phyloP scores from a whole-genome alignment of 2,797 vertebrate genomes.

The Schizopygopsis pylzovi region DNA sequence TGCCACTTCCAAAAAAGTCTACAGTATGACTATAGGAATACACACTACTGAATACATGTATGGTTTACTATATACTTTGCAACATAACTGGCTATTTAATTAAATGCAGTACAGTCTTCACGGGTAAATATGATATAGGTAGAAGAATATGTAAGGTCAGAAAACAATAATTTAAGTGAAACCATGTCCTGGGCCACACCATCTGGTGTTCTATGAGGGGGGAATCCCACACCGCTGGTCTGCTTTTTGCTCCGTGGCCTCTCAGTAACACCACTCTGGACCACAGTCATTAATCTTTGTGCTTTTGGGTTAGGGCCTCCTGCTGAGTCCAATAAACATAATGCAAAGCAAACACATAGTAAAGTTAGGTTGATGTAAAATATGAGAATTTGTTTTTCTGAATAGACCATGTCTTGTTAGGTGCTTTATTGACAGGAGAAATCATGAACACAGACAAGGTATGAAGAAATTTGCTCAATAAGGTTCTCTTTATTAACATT shows the following conservation, averaged over 20 bases:
- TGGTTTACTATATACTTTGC: neutral
- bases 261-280: conserved; percentile 34
- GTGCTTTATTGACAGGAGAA: neutral
- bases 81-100: neutral
- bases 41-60: neutral
- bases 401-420: neutral
- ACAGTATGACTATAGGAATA: neutral
- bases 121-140: conserved; percentile 11
- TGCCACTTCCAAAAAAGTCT: neutral
- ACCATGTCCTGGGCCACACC: conserved; percentile 30
- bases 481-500: neutral
- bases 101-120: neutral
- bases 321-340: conserved; percentile 43
- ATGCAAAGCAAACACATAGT: conserved; percentile 38
- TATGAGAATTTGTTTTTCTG: conserved; percentile 14
- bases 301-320: conserved; percentile 43
- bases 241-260: conserved; percentile 30
- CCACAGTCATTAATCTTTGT: conserved; percentile 48
- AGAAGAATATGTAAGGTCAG: conserved; percentile 8
- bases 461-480: conserved; percentile 10
- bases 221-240: conserved; percentile 21
- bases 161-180: conserved; percentile 36
- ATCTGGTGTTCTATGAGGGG: conserved; percentile 35
- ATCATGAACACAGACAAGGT: neutral
- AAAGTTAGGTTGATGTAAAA: conserved; percentile 32